These are phyloP conservation scores for Pollachius pollachius DNA, from an alignment of 2,113 vertebrate genomes.

Conservation along the genomic window DNA sequence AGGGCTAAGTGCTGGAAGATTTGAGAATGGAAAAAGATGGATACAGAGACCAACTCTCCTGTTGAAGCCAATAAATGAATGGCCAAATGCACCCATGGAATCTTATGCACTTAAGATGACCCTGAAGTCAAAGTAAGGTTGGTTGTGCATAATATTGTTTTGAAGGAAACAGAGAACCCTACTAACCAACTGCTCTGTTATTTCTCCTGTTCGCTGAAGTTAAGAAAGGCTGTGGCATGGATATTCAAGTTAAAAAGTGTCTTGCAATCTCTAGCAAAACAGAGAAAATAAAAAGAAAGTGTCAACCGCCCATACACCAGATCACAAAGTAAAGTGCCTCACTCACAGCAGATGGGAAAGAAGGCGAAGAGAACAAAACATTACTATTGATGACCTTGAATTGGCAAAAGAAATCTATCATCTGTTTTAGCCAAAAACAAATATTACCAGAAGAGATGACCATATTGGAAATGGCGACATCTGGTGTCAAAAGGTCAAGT, in stretches of 20 bases:
- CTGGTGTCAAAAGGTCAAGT: neutral
- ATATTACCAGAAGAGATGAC: neutral
- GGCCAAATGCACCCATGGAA: neutral
- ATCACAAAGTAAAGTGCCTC: too few relatives aligned
- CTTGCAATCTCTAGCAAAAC: too few relatives aligned
- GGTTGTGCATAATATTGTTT: neutral
- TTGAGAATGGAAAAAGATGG: neutral
- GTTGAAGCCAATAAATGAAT: neutral
- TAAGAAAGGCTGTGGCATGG: too few relatives aligned
- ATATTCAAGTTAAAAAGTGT: too few relatives aligned
- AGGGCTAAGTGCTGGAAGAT: neutral
- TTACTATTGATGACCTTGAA: neutral
- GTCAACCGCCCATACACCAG: too few relatives aligned
- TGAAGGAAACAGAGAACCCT: neutral
- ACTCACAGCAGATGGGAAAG: too few relatives aligned
- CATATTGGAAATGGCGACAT: neutral
- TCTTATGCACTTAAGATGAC: neutral
- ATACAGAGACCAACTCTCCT: slow-evolving; percentile 4
- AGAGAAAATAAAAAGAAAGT: too few relatives aligned
- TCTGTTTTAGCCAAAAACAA: neutral
- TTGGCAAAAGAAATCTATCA: neutral
- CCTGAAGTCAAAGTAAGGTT: neutral
- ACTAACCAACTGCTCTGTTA: neutral
- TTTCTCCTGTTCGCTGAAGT: neutral
- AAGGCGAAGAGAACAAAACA: too few relatives aligned